Base-by-base conservation (phyloP, 1,140 invertebrate species). In the Aporrectodea caliginosa region DNA sequence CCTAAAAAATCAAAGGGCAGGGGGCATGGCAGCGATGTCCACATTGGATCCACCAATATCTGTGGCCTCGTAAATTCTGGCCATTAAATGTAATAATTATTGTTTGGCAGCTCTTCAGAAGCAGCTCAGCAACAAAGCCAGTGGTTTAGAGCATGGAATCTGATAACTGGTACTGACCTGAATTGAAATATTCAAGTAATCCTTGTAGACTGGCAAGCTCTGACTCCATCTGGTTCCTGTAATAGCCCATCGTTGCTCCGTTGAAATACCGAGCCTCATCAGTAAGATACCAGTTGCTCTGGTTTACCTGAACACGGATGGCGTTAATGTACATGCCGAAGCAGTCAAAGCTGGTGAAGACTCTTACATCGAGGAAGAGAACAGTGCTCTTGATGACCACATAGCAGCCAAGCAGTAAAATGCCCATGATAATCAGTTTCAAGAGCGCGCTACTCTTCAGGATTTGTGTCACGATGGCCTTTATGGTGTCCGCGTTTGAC, bases 251-350 rank as follows among this genome's bases (percentile, higher is more conserved):
- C n/a, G 77, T 69, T 31, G 79, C 70, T 1, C 16, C 1, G 34
- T 81, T 81, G n/a, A 81, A 43, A 75, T 81, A 58, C 2, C 73
- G 70, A 29, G 80, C 80, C 34, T 81, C 77, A 16, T 79, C 34
- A 27, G n/a, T 27, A 33, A 81, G 31, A 73, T 79, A 79, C 80
- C 71, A 72, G 73, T 81, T 74, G 29, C 77, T 81, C 43, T 78
- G 77, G 71, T 79, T 75, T 32, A 78, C 22, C 43, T 71, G 35
- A 29, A 74, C 72, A 22, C 58, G 68, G 33, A 81, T 35, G 6
- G 70, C 76, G 1, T 43, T 32, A 32, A 33, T 32, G 30, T 43
- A 79, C 30, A 78, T 43, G 43, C 33, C 30, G 12, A 78, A 72
- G 30, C 31, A 31, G 16, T 76, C 79, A 2, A 77, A 35, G 16